Percentiles rank a stretch among this genome's conserved stretches.
Evolutionary conservation across 2,888 invertebrate species (phyloP).

Genomic region (Carterocephalus palaemon): DNA sequence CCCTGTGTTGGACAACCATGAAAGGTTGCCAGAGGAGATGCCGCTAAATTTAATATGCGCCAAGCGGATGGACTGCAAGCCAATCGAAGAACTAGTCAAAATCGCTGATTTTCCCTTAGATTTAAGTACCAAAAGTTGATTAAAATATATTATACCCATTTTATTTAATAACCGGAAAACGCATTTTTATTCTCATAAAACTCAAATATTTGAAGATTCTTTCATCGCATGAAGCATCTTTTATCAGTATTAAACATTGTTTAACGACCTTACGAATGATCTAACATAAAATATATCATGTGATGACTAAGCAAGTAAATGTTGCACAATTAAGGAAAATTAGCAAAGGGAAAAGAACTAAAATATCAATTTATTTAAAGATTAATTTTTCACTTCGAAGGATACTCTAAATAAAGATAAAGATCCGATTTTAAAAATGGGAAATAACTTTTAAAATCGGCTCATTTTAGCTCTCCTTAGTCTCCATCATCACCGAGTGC

Average conservation of each 20-base stretch:
- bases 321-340: not conserved
- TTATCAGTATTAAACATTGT: slow-evolving; percentile 12
- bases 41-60: slow-evolving; percentile 68
- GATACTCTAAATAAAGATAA: too few species aligned
- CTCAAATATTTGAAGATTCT: slow-evolving; percentile 44
- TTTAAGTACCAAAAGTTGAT: slow-evolving; percentile 78
- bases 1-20: slow-evolving; percentile 28
- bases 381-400: too few species aligned
- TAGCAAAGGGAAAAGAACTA: not conserved
- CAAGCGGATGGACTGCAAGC: slow-evolving; percentile 55
- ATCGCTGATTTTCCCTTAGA: slow-evolving; percentile 79
- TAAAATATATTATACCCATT: slow-evolving; percentile 43
- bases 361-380: not conserved
- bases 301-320: too few species aligned
- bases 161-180: slow-evolving; percentile 27
- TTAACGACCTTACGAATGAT: slow-evolving; percentile 10
- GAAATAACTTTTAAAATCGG: too few species aligned
- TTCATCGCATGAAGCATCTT: slow-evolving; percentile 58
- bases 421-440: too few species aligned
- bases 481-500: too few species aligned
- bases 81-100: slow-evolving; percentile 62
- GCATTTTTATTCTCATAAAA: slow-evolving; percentile 7
- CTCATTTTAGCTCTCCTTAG: too few species aligned
- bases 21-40: slow-evolving; percentile 45
- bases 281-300: too few species aligned